phyloP scores from a whole-genome alignment of 2,888 invertebrate genomes.

The Dicranocentrus wangi region DNA sequence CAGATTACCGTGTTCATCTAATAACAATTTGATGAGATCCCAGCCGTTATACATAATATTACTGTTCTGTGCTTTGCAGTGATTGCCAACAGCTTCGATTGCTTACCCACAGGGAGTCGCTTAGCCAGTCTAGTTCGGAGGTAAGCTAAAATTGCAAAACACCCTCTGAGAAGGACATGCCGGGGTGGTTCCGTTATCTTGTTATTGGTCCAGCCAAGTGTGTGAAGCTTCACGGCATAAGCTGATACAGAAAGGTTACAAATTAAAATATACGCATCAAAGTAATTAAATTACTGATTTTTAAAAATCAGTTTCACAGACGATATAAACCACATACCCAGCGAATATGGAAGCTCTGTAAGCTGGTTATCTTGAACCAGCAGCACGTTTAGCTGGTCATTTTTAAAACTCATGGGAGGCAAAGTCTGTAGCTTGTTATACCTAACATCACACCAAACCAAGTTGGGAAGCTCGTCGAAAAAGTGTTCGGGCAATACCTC shows the following conservation, averaged over 20 bases:
- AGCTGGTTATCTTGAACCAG: conserved; percentile 66
- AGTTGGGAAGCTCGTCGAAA: conserved; percentile 65
- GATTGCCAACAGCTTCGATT: no score
- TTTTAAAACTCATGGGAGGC: conserved; percentile 47
- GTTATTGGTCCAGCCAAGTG: conserved; percentile 64
- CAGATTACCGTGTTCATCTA: conserved; percentile 18
- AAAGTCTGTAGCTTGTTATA: conserved; percentile 54
- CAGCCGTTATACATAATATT: no score
- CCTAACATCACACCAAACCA: conserved; percentile 66
- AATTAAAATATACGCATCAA: no score
- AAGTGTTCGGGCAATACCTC: conserved; percentile 60
- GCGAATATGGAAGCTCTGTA: conserved; percentile 55
- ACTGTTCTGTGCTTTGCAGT: no score
- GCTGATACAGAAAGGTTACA: no score
- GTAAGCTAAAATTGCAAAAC: conserved; percentile 50
- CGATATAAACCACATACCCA: conserved; percentile 60
- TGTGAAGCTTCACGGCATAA: conserved; percentile 55
- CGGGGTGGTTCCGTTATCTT: conserved; percentile 58
- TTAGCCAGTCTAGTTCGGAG: conserved; percentile 17
- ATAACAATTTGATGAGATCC: no score
- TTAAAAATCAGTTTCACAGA: no score
- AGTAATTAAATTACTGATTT: no score
- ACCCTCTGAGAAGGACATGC: conserved; percentile 48
- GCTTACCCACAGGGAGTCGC: conserved; percentile 32
- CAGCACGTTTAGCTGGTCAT: conserved; percentile 58